A percentile compares a stretch with the other conserved stretches of the same genome.
Conservation (phyloP, 2,797 vertebrate genomes). For the Trachops cirrhosus region DNA sequence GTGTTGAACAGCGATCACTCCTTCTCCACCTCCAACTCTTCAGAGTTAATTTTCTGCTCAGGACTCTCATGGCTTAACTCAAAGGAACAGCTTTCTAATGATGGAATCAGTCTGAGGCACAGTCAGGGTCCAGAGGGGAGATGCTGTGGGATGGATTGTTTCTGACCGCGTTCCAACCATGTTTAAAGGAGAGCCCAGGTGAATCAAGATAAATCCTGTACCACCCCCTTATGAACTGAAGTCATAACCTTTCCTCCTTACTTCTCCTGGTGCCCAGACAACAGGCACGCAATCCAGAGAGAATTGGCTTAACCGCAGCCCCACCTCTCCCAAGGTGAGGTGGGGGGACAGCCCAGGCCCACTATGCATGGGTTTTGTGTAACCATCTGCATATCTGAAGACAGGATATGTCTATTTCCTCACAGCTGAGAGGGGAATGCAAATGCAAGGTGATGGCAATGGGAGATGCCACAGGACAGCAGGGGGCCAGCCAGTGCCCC, state of each 20-base stretch:
- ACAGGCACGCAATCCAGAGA: background rate
- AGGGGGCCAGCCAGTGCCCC: background rate
- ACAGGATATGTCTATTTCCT: background rate
- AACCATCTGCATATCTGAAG: background rate
- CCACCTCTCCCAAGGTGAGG: accelerated
- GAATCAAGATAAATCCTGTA: background rate
- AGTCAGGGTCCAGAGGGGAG: background rate
- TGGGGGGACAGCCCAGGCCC: background rate
- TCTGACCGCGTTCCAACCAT: background rate
- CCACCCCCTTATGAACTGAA: background rate
- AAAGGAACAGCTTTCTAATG: background rate
- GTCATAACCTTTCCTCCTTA: background rate
- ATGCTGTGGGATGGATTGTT: background rate
- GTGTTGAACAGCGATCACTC: background rate
- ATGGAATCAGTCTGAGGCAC: background rate
- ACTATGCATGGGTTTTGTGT: background rate
- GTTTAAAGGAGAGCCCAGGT: background rate
- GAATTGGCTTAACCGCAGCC: background rate
- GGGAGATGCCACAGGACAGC: background rate
- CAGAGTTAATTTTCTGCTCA: background rate
- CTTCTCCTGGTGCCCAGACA: background rate
- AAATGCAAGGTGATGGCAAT: background rate
- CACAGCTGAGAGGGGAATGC: background rate
- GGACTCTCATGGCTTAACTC: background rate
- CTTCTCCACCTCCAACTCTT: background rate